phyloP scores from a whole-genome alignment of 2,888 invertebrate species.

The Philereme vetulata region DNA sequence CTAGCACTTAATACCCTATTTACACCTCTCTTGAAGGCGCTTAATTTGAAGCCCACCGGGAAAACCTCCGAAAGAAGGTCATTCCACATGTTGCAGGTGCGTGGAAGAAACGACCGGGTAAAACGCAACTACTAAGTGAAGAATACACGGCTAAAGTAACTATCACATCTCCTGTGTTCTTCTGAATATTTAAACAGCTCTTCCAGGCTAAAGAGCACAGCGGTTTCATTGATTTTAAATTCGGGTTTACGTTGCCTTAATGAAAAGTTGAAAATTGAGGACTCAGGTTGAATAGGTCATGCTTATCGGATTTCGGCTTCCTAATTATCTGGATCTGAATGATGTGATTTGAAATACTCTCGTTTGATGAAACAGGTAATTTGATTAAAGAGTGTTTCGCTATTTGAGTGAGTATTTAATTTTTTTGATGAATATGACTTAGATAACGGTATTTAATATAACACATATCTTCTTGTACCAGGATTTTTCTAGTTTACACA shows the following conservation, averaged over 20 bases:
- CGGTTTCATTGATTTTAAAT: constrained; percentile 38
- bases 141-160: neutral
- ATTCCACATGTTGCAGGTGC: too few relatives aligned
- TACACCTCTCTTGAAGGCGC: too few relatives aligned
- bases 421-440: too few relatives aligned
- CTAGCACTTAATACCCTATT: too few relatives aligned
- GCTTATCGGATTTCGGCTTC: constrained; percentile 24
- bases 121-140: neutral
- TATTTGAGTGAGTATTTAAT: too few relatives aligned
- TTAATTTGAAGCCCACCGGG: too few relatives aligned
- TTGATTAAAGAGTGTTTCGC: constrained; percentile 6
- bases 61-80: too few relatives aligned
- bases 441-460: too few relatives aligned
- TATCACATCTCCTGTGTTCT: constrained; percentile 19
- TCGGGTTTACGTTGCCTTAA: constrained; percentile 25
- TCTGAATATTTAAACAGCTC: constrained; percentile 38
- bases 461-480: too few relatives aligned
- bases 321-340: constrained; percentile 10
- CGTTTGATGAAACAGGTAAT: constrained; percentile 15
- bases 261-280: constrained; percentile 21
- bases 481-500: too few relatives aligned
- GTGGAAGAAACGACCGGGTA: too few relatives aligned
- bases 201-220: constrained; percentile 33
- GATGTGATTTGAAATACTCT: constrained; percentile 8
- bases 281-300: constrained; percentile 27